phyloP scores from a whole-genome alignment of 1,140 invertebrate species.

The Leptinotarsa lineolata region DNA sequence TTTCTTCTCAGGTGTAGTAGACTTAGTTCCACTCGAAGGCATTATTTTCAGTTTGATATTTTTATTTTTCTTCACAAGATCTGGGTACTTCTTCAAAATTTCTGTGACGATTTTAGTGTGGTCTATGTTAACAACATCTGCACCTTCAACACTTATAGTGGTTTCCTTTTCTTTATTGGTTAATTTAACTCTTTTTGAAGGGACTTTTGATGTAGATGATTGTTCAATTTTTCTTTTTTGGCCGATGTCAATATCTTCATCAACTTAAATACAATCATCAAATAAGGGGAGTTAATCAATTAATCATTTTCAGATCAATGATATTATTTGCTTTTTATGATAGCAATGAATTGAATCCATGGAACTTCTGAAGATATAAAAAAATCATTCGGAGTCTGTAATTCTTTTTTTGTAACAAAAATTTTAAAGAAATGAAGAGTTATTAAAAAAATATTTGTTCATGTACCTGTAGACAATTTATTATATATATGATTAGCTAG shows the following conservation, averaged over 20 bases:
- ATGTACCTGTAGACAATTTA: no score
- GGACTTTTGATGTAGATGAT: slow-evolving; percentile 17
- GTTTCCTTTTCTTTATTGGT: slow-evolving; percentile 46
- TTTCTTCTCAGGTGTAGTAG: not conserved
- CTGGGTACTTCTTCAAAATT: slow-evolving; percentile 85
- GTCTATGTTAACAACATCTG: slow-evolving; percentile 59
- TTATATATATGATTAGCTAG: no score
- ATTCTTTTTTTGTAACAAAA: no score
- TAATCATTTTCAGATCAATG: no score
- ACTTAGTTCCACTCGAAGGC: slow-evolving; percentile 52
- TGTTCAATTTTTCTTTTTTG: slow-evolving; percentile 59
- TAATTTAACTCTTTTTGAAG: slow-evolving; percentile 31
- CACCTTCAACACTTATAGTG: slow-evolving; percentile 49
- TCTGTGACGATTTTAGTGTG: slow-evolving; percentile 86
- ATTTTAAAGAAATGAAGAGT: no score
- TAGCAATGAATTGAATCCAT: no score
- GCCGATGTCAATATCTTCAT: not conserved
- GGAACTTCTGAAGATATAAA: no score
- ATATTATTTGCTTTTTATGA: no score
- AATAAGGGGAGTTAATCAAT: no score
- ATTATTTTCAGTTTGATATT: slow-evolving; percentile 86
- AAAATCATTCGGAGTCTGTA: no score
- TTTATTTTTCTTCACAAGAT: slow-evolving; percentile 82
- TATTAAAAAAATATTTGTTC: no score
- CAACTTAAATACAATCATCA: not conserved